phyloP scores from a whole-genome alignment of 2,113 vertebrate genomes.

The Prionailurus viverrinus region DNA sequence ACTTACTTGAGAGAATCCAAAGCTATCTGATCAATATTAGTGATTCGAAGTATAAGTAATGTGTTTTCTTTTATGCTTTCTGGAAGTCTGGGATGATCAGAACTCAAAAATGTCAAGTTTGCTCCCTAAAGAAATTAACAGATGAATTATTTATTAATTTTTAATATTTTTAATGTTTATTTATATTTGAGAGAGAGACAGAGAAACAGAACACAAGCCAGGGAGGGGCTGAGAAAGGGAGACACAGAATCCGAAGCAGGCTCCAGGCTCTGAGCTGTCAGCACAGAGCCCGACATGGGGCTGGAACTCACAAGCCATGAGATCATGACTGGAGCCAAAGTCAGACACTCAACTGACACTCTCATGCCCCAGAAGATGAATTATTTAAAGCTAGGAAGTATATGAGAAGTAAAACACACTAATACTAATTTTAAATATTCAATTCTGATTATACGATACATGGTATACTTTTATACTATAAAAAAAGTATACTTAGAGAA shows the following conservation, averaged over 20 bases:
- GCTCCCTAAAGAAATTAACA: conserved; percentile 86
- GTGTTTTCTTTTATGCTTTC: conserved; percentile 87
- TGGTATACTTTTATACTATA: not conserved
- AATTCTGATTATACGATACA: conserved; percentile 12
- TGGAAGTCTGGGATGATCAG: conserved; percentile 87
- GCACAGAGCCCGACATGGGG: no score
- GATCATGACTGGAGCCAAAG: no score
- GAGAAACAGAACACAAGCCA: no score
- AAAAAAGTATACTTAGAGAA: not conserved
- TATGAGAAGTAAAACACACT: not conserved
- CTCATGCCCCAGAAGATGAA: not conserved
- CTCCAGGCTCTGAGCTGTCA: no score
- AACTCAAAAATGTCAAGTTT: conserved; percentile 89
- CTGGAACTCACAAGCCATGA: no score
- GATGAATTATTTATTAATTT: not conserved
- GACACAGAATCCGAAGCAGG: no score
- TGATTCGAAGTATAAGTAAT: conserved; percentile 87
- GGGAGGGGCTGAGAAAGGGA: no score
- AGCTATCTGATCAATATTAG: conserved; percentile 87
- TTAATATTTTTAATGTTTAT: no score
- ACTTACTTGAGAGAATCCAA: conserved; percentile 88
- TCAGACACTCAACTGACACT: no score
- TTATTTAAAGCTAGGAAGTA: conserved; percentile 24
- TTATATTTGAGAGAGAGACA: no score
- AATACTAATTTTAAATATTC: conserved; percentile 36